Evolutionary conservation across 1,140 invertebrate species (phyloP).

Genomic region (Drosophila quadrilineata): DNA sequence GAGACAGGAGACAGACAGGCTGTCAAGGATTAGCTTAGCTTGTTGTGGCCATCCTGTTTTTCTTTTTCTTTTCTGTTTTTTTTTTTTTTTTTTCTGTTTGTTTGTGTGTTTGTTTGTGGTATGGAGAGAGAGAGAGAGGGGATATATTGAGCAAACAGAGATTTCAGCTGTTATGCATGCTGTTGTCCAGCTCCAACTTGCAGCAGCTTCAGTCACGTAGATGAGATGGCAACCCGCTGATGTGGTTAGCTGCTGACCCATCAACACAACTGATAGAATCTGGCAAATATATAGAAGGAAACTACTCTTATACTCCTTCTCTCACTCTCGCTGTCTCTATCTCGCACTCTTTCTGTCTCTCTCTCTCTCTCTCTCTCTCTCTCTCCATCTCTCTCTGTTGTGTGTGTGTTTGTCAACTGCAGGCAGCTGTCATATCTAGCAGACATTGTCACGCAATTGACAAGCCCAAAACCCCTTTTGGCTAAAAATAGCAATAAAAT

Average conservation of each 20-base stretch:
- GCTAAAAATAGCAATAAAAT: slow-evolving; percentile 61
- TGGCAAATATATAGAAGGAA: no score
- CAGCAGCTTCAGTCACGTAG: slow-evolving; percentile 29
- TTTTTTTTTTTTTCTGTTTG: background rate
- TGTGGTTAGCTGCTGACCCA: slow-evolving; percentile 16
- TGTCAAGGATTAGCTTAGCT: slow-evolving; percentile 12
- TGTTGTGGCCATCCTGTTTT: background rate
- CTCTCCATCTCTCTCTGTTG: background rate
- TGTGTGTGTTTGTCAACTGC: slow-evolving; percentile 12
- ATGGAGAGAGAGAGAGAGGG: no score
- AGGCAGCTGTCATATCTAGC: slow-evolving; percentile 56
- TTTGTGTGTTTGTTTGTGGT: no score
- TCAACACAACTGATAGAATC: slow-evolving; percentile 4
- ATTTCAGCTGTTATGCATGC: background rate
- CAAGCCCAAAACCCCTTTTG: slow-evolving; percentile 2
- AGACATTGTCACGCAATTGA: slow-evolving; percentile 64
- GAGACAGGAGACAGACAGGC: background rate
- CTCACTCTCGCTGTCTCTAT: background rate
- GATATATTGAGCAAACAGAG: slow-evolving; percentile 9
- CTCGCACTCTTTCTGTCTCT: background rate
- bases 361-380: background rate
- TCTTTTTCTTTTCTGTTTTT: background rate
- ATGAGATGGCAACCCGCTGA: slow-evolving; percentile 9
- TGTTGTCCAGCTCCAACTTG: background rate
- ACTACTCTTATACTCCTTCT: background rate